Base-by-base conservation (phyloP, 2,888 invertebrate species). In the Pyrgus malvae region DNA sequence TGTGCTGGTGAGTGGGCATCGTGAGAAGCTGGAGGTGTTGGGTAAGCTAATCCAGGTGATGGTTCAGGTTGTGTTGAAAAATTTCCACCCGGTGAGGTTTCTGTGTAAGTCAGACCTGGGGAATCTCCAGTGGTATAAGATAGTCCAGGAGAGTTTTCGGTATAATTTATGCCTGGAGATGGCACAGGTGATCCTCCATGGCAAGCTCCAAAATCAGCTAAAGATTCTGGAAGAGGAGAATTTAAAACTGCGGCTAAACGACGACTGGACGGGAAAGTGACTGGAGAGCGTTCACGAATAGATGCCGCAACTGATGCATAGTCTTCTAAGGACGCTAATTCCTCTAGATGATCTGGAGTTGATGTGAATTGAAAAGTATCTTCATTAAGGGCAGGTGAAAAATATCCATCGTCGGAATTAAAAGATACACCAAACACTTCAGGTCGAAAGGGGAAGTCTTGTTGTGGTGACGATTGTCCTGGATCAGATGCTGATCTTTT, bases 11-110 rank as follows among this genome's bases (percentile, higher is more conserved):
- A 93, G 57, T 94, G 93, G 16, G 95, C 95, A 83, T 96, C 96
- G 67, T 96, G 96, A 65, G 96, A 96, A 1, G 96, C 96, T 3
- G 97, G 96, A 16, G 97, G 97, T 6, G 97, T 97, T 2, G 97
- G 96, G 74, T 96, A 97, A 16, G 95, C 79, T 33, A 96, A 91
- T 29, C 94, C 93, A 0, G 95, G 95, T n/a, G 95, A 95, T 56
- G 84, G 78, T 53, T 83, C 80, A 2, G 88, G 76, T 48, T 87
- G 88, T 35, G 80, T 80, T 11, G 87, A 85, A 64, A 87, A 88
- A 60, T 79, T 83, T 46, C 82, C 83, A 38, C 80, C 77, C 2
- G 88, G 88, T 3, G 89, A 89, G 3, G 84, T 74, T 12, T 84
- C 89, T 12, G 83, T 74, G 44, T 83, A 90, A 1, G 83, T 73